Evolutionary conservation across 1,140 invertebrate species (phyloP), one percentile per base, ranked within the genome.

Genomic region (Argopecten irradians): DNA sequence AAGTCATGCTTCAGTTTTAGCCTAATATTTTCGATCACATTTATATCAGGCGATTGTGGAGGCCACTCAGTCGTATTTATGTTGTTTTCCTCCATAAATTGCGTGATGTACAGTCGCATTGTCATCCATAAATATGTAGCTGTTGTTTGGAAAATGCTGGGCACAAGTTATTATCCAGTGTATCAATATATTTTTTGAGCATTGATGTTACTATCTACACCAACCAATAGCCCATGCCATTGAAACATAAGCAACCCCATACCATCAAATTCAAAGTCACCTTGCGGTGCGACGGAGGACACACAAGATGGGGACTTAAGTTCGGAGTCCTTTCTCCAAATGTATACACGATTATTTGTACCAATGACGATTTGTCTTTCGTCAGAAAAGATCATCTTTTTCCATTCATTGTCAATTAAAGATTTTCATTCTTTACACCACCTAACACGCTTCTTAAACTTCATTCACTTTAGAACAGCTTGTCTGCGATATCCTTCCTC

Each of bases 1-100:
- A 55, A 39, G 34, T 86, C 36, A 28, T 32, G 41, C 32, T 87
- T 87, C 13, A 89, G 1, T n/a, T 86, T 43, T n/a, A 33, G 35
- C 86, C 83, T 83, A 34, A 71, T 36, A 85, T 90, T 86, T 83
- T 90, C 84, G 16, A 83, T 89, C 2, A 90, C 32, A 86, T 90
- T 90, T 8, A 83, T 16, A n/a, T n/a, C n/a, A n/a, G n/a, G n/a
- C n/a, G n/a, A n/a, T n/a, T n/a, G n/a, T n/a, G 36, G 2, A 34
- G 82, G 84, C 86, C 33, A 85, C 16, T 85, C 35, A 43, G 41
- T 87, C 0, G 11, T 8, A 28, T 43, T 71, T 36, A 82, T 87
- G 19, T 87, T n/a, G 19, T 71, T 87, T 87, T 85, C 39, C 1
- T 87, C 34, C 33, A 82, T 82, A 43, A 34, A 87, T 28, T 84